Conservation (phyloP, 2,797 vertebrate species). For the Amblyopsis hoosieri region DNA sequence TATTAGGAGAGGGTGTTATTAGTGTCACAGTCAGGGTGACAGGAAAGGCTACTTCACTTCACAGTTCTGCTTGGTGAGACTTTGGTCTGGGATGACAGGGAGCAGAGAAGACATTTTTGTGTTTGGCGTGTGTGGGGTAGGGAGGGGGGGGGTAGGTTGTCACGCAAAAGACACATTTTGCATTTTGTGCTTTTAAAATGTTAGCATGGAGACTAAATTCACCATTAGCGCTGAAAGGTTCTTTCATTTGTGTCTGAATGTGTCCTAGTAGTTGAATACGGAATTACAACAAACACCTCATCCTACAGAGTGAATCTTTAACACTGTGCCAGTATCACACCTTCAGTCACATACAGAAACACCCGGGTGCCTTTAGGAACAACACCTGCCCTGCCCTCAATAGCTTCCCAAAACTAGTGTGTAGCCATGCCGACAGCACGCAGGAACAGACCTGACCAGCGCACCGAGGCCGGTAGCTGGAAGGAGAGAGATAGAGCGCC, state of each 20-base stretch:
- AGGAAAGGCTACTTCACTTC: conserved; percentile 52
- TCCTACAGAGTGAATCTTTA: no score
- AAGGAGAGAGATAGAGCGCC: conserved; percentile 39
- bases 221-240: no score
- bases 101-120: conserved; percentile 30
- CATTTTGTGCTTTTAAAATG: no score
- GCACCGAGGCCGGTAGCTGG: conserved; percentile 31
- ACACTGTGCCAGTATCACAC: no score
- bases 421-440: conserved; percentile 72
- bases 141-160: conserved; percentile 5
- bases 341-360: no score
- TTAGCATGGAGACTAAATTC: no score
- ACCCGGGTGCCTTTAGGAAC: no score
- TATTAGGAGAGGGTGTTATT: conserved; percentile 73
- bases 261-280: no score
- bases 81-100: conserved; percentile 60
- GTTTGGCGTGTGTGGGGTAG: background rate
- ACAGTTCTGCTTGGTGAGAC: conserved; percentile 69
- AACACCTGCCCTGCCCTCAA: no score
- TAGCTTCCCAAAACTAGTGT: conserved; percentile 48
- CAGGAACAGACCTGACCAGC: conserved; percentile 72
- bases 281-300: no score
- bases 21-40: conserved; percentile 74
- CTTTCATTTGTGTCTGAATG: no score
- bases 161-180: no score